Conservation (phyloP, 2,113 vertebrate genomes). For the Grammomys surdaster region DNA sequence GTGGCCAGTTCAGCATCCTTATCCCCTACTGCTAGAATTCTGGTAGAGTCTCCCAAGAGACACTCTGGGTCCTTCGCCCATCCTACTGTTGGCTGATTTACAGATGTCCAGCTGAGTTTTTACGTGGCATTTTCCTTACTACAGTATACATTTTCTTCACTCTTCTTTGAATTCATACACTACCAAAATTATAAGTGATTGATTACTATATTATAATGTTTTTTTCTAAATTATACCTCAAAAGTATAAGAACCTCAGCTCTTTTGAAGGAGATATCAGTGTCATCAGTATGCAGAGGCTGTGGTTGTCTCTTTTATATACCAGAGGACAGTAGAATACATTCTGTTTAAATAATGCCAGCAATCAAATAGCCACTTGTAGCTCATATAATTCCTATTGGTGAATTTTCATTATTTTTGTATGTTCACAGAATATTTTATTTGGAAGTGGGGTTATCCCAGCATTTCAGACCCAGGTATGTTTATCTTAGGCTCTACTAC, state of each 20-base stretch:
- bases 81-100: neutral
- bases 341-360: neutral
- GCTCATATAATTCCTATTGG: neutral
- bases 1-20: no score
- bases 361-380: neutral
- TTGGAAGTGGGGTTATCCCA: neutral
- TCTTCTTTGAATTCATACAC: neutral
- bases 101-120: neutral
- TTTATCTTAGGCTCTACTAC: neutral
- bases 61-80: no score
- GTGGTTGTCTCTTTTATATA: neutral
- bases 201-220: neutral
- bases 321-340: neutral
- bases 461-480: neutral
- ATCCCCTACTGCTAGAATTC: no score
- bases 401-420: neutral
- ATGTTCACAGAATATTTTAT: neutral
- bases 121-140: neutral
- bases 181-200: neutral
- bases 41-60: no score
- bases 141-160: neutral
- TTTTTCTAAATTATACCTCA: neutral
- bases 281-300: fast-evolving
- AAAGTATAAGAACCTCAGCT: neutral
- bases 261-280: neutral